Conservation (phyloP, 2,797 vertebrate species). For the Denticeps clupeoides region DNA sequence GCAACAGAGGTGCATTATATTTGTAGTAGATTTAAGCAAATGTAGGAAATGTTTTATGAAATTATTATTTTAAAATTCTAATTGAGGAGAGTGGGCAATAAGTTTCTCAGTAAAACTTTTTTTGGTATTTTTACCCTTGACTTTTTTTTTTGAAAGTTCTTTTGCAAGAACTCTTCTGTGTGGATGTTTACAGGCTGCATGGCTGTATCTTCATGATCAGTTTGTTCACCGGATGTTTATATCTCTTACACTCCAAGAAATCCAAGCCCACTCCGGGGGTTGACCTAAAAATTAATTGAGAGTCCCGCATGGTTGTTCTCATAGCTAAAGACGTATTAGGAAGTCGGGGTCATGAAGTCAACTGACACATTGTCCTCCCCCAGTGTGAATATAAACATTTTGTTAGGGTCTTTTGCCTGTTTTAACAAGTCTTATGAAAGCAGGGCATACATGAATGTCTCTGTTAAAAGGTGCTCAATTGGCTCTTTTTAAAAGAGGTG, state of each 20-base stretch:
- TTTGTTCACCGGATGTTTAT: conserved; percentile 70
- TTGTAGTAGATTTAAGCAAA: too few species aligned
- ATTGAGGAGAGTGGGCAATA: too few species aligned
- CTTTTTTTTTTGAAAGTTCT: too few species aligned
- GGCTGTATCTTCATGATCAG: conserved; percentile 50
- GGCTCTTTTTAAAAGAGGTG: too few species aligned
- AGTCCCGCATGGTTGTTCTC: conserved; percentile 69
- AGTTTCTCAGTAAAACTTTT: too few species aligned
- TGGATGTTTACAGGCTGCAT: conserved; percentile 26
- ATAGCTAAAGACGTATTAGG: conserved; percentile 59
- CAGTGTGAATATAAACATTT: conserved; percentile 76
- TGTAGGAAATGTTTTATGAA: too few species aligned
- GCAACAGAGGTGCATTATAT: too few species aligned
- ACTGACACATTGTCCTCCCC: conserved; percentile 65
- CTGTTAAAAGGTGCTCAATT: conserved; percentile 6
- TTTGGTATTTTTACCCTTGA: too few species aligned
- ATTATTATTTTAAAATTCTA: too few species aligned
- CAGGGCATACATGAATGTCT: conserved; percentile 28
- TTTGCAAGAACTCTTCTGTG: conserved; percentile 6
- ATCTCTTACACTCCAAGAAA: conserved; percentile 62
- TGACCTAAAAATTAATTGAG: conserved; percentile 66
- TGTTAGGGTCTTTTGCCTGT: conserved; percentile 68
- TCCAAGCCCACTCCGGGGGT: conserved; percentile 51
- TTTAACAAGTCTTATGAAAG: conserved; percentile 53
- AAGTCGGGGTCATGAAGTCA: conserved; percentile 65